Percentiles rank a stretch among this genome's conserved stretches.
phyloP scores from a whole-genome alignment of 2,888 invertebrate genomes.

The Papilio demoleus region DNA sequence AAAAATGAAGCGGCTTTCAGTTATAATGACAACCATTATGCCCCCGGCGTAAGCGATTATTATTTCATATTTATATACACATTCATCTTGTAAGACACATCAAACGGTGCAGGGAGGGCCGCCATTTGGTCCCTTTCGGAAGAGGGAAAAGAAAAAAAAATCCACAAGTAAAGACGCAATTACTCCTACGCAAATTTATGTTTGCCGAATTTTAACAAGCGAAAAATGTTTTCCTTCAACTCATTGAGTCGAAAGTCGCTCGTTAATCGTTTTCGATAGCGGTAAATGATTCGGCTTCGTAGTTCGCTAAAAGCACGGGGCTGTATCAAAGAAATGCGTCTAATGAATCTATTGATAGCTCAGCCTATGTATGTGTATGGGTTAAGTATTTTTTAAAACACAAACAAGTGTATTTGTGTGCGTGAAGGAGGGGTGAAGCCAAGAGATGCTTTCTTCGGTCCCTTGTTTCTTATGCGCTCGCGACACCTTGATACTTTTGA shows the following conservation, averaged over 20 bases:
- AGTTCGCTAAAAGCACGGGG: constrained; percentile 74
- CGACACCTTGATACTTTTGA: constrained; percentile 56
- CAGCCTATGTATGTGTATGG: constrained; percentile 64
- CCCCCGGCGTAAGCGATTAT: neutral
- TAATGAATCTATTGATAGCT: constrained; percentile 82
- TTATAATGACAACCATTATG: constrained; percentile 18
- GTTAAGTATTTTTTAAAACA: constrained; percentile 72
- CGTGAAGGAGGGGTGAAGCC: constrained; percentile 74
- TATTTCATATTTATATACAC: constrained; percentile 40
- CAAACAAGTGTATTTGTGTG: constrained; percentile 61
- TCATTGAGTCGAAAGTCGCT: constrained; percentile 54
- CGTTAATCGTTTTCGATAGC: constrained; percentile 38
- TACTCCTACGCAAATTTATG: constrained; percentile 64
- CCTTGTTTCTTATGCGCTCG: constrained; percentile 71
- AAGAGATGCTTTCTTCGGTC: constrained; percentile 82
- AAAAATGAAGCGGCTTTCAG: constrained; percentile 8
- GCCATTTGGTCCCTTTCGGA: constrained; percentile 61
- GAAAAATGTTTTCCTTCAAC: constrained; percentile 33
- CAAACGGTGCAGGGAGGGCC: constrained; percentile 55
- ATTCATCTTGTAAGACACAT: constrained; percentile 64
- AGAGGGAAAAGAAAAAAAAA: constrained; percentile 67
- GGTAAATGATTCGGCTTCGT: constrained; percentile 53
- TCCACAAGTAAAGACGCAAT: constrained; percentile 77
- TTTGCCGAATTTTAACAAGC: constrained; percentile 38
- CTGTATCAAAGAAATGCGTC: constrained; percentile 81